Percentiles rank a stretch among this genome's conserved stretches.
Conservation (phyloP, 2,113 vertebrate genomes). For the Baryphthengus martii region DNA sequence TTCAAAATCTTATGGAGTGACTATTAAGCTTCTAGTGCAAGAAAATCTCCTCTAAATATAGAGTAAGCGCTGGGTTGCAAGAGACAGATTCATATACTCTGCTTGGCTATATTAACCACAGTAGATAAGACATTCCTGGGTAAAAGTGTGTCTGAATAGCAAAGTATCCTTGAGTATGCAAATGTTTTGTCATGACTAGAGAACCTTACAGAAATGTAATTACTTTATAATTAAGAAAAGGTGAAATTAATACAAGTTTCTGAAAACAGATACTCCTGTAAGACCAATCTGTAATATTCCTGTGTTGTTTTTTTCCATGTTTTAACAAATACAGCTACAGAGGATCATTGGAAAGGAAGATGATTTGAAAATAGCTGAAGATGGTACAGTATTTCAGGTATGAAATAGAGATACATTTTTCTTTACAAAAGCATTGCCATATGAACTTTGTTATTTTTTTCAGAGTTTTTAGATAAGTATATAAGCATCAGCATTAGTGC, state of each 20-base stretch:
- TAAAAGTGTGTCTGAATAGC: background rate
- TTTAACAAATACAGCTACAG: slow-evolving; percentile 80
- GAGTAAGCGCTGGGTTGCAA: background rate
- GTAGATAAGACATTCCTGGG: background rate
- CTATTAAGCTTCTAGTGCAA: background rate
- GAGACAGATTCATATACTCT: background rate
- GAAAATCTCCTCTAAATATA: background rate
- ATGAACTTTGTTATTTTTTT: background rate
- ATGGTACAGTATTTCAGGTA: slow-evolving; percentile 58
- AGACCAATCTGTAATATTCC: background rate
- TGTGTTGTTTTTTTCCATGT: slow-evolving; percentile 22
- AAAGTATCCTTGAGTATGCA: background rate
- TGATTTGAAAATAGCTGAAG: slow-evolving; percentile 54
- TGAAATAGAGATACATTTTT: background rate
- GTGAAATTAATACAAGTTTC: background rate
- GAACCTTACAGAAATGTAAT: background rate
- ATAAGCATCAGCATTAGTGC: background rate
- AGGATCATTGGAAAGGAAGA: slow-evolving; percentile 89
- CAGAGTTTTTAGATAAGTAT: background rate
- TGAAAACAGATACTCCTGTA: background rate
- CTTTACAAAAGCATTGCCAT: background rate
- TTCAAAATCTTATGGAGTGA: background rate
- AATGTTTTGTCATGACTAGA: background rate
- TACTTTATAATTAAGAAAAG: background rate
- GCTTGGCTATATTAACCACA: background rate